These are phyloP conservation scores for Pseudanteris insignis DNA, from an alignment of 2,888 invertebrate genomes.

Conservation along the genomic window DNA sequence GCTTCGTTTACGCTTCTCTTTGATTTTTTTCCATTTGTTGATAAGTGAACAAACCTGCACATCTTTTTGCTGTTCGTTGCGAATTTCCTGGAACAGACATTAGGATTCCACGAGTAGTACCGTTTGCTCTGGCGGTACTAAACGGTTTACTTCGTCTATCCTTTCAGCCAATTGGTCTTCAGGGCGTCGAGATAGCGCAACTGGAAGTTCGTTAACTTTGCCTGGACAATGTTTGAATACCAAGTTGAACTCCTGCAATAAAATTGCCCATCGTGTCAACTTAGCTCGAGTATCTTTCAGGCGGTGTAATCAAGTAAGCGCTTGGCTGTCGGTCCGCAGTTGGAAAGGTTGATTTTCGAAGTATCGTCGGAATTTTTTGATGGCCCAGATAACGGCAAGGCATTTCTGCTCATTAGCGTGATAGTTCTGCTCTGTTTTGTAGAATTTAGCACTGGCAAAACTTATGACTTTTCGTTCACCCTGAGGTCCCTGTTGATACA, in stretches of 20 bases:
- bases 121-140: no score
- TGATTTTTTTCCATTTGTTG: no score
- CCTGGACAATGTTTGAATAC: slow-evolving; percentile 22
- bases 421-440: not conserved
- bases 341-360: slow-evolving; percentile 44
- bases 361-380: slow-evolving; percentile 31
- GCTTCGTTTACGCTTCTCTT: no score
- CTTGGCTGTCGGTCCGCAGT: slow-evolving; percentile 42
- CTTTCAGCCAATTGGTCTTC: no score
- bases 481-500: not conserved
- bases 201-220: slow-evolving; percentile 5
- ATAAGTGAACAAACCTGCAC: no score
- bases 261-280: slow-evolving; percentile 41
- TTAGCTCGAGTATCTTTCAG: slow-evolving; percentile 40
- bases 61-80: no score
- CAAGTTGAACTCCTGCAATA: slow-evolving; percentile 41
- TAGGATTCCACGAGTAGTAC: no score
- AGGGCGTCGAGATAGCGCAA: slow-evolving; percentile 2
- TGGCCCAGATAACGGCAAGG: slow-evolving; percentile 22
- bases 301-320: slow-evolving; percentile 40
- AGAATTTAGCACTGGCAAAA: slow-evolving; percentile 17
- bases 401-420: slow-evolving; percentile 34
- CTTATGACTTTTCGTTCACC: not conserved
- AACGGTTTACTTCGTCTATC: no score
- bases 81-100: no score